These are phyloP conservation scores for Tauraco erythrolophus DNA, from an alignment of 2,113 vertebrate species.

Conservation along the genomic window DNA sequence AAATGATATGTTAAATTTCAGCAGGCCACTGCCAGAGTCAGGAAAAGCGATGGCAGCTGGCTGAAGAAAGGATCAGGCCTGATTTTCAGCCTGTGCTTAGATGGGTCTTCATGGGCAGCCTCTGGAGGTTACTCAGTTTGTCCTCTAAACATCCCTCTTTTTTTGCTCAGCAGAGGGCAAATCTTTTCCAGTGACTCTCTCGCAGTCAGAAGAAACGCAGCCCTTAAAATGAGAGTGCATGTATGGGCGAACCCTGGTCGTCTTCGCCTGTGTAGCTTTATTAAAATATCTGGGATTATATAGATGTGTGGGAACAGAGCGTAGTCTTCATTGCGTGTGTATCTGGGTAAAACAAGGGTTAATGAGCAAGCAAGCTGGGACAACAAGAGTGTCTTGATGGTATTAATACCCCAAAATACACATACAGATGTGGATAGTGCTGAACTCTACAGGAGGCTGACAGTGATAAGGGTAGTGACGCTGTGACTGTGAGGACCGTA, in stretches of 20 bases:
- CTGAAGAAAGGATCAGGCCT: background rate
- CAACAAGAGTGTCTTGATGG: background rate
- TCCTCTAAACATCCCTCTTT: background rate
- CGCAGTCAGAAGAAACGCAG: background rate
- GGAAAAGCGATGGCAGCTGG: background rate
- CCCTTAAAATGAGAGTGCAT: background rate
- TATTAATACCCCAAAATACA: background rate
- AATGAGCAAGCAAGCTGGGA: background rate
- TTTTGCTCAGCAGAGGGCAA: background rate
- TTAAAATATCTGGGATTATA: background rate
- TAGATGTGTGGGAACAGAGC: background rate
- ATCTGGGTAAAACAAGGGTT: background rate
- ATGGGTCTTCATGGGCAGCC: background rate
- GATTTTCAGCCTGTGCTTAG: background rate
- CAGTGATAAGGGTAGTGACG: background rate
- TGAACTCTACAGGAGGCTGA: background rate
- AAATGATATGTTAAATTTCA: background rate
- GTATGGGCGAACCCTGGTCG: background rate
- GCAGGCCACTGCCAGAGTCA: background rate
- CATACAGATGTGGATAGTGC: background rate
- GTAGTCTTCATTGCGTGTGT: background rate
- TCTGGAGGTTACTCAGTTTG: background rate
- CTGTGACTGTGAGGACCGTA: accelerated
- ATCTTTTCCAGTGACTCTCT: background rate
- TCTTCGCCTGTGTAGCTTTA: background rate